Evolutionary conservation across 2,888 invertebrate species (phyloP).

Genomic region (Xestia sexstrigata): DNA sequence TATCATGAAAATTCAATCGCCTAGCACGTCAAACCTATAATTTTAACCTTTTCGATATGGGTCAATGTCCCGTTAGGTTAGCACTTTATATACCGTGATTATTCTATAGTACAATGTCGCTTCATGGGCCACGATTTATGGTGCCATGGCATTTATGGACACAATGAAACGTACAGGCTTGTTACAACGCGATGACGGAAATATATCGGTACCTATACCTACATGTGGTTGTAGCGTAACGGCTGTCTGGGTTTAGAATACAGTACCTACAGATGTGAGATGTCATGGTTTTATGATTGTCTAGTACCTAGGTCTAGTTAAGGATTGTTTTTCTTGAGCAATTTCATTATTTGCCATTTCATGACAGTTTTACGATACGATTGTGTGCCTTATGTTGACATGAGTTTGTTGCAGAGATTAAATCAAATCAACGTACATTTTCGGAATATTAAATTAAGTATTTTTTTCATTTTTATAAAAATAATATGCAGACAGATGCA

Average conservation of each 20-base stretch:
- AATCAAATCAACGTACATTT: neutral
- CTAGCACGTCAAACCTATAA: slow-evolving; percentile 53
- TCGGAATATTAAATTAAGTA: neutral
- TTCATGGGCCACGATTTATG: slow-evolving; percentile 84
- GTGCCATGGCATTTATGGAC: slow-evolving; percentile 85
- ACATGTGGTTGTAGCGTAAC: neutral
- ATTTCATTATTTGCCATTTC: neutral
- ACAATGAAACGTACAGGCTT: slow-evolving; percentile 71
- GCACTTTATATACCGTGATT: slow-evolving; percentile 70
- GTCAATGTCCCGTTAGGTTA: slow-evolving; percentile 82
- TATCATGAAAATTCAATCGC: slow-evolving; percentile 29
- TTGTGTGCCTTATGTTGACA: no score
- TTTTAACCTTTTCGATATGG: slow-evolving; percentile 80
- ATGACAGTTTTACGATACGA: neutral
- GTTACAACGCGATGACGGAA: slow-evolving; percentile 66
- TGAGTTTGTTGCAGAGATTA: neutral
- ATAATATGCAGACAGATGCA: slow-evolving; percentile 3
- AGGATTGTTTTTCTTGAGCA: neutral
- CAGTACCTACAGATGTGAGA: no score
- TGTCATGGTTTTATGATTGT: slow-evolving; percentile 7
- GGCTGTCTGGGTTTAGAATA: slow-evolving; percentile 7
- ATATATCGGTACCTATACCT: slow-evolving; percentile 34
- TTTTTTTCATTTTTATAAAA: no score
- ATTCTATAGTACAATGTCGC: slow-evolving; percentile 76
- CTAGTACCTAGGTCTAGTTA: neutral